Evolutionary conservation across 2,888 invertebrate genomes (phyloP), one percentile per base, ranked within the genome.

Genomic region (Lottia gigantea): DNA sequence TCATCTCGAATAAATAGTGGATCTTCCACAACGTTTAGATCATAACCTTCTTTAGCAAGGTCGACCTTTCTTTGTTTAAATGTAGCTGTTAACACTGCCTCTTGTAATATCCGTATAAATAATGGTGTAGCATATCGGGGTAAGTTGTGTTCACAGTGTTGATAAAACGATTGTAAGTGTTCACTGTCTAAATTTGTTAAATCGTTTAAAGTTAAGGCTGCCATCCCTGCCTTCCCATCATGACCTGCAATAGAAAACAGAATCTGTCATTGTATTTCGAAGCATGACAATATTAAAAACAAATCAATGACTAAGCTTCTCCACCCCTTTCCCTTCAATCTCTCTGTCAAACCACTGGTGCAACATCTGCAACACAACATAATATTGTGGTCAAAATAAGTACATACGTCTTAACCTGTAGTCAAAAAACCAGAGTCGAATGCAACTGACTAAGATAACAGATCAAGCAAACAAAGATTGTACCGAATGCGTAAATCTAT

Each of bases 181-280:
- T 72, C 67, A 0, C 74, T 72, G 1, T 76, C 70, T 2, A 76
- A 62, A 0, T 76, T 64, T 15, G 73, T 62, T 11, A 73, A 74
- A 0, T 78, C 73, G 25, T 77, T 78, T 31, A 83, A 66, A 19
- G 73, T 76, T 2, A 86, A 62, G 4, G 86, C 76, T 7, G 80
- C 84, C 86, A 86, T 86, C 0, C 86, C 86, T 6, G 84, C 82
- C 61, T 79, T 74, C 0, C 83, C 83, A 63, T 83, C 81, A 69
- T 71, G 74, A 23, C 80, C 82, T 82, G 64, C 12, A 71, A 71
- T 16, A 45, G 19, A 23, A 64, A 61, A 66, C 61, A 40, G 40
- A 40, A 40, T 40, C 1, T 40, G 1, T 40, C 40, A 6, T 40
- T 6, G 2, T 19, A 62, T 68, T 62, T 19, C n/a, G 7, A 8